Conservation (phyloP, 2,113 vertebrate species). For the Chaetura pelagica region DNA sequence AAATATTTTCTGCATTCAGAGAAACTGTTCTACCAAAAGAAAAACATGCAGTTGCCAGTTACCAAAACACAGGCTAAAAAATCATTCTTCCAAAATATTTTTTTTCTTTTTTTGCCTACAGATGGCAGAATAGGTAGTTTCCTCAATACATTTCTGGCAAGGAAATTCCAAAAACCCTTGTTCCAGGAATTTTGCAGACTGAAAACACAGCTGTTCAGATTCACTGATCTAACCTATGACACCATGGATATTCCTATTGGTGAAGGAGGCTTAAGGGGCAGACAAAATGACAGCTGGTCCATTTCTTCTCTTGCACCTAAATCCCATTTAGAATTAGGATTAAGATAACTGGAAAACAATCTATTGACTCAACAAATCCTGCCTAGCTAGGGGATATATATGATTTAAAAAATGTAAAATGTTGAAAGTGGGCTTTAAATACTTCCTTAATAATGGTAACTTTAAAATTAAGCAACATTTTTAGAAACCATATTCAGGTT, state of each 20-base stretch:
- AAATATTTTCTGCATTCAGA: background rate
- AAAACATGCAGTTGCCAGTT: background rate
- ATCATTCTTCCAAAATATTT: background rate
- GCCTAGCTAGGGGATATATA: background rate
- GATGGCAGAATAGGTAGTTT: background rate
- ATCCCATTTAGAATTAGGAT: constrained; percentile 71
- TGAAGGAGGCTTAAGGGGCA: constrained; percentile 37
- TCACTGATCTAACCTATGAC: constrained; percentile 12
- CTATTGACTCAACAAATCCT: constrained; percentile 42
- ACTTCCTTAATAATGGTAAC: background rate
- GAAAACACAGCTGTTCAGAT: constrained; percentile 60
- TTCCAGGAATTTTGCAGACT: constrained; percentile 17
- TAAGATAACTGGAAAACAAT: constrained; percentile 58
- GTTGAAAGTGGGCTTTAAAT: constrained; percentile 16
- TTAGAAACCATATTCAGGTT: background rate
- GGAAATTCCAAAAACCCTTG: constrained; percentile 37
- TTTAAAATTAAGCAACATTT: background rate
- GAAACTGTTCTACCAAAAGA: background rate
- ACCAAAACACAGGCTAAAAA: background rate
- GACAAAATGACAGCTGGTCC: constrained; percentile 71
- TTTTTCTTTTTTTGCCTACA: background rate
- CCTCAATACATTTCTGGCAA: background rate
- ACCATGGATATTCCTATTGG: background rate
- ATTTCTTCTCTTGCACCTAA: constrained; percentile 60
- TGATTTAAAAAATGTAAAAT: background rate